Percentiles rank a stretch among this genome's conserved stretches.
Evolutionary conservation across 1,140 invertebrate genomes (phyloP).

Genomic region (Ips typographus): DNA sequence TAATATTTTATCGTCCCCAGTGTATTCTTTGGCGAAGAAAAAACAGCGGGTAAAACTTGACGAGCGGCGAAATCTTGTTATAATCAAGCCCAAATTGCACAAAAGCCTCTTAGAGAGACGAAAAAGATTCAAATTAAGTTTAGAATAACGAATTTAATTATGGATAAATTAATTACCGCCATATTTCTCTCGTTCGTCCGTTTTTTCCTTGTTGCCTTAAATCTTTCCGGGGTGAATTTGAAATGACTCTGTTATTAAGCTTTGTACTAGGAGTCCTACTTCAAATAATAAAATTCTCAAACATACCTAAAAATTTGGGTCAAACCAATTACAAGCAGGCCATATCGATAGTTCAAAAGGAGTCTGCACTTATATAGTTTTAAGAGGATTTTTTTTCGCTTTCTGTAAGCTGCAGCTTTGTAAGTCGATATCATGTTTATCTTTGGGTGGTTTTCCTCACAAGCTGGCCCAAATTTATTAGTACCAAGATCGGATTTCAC

Average conservation of each 20-base stretch:
- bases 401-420: slow-evolving; percentile 8
- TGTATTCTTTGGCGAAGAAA: too few relatives aligned
- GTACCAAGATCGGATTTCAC: background rate
- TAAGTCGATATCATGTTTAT: slow-evolving; percentile 25
- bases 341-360: slow-evolving; percentile 13
- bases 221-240: background rate
- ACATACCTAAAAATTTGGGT: slow-evolving; percentile 1
- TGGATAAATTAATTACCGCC: slow-evolving; percentile 30
- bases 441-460: slow-evolving; percentile 17
- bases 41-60: background rate
- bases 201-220: slow-evolving; percentile 13
- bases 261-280: background rate
- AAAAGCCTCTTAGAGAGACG: slow-evolving; percentile 16
- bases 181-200: slow-evolving; percentile 18
- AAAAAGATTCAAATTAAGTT: slow-evolving; percentile 28
- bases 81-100: slow-evolving; percentile 21
- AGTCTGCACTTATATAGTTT: slow-evolving; percentile 7
- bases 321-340: background rate
- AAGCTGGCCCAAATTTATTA: slow-evolving; percentile 27
- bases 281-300: background rate
- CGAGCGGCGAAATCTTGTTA: slow-evolving; percentile 17
- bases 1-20: too few relatives aligned
- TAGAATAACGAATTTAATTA: slow-evolving; percentile 31
- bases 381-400: slow-evolving; percentile 8
- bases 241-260: background rate